Conservation (phyloP, 2,888 invertebrate species). For the Agonopterix alstromeriana region DNA sequence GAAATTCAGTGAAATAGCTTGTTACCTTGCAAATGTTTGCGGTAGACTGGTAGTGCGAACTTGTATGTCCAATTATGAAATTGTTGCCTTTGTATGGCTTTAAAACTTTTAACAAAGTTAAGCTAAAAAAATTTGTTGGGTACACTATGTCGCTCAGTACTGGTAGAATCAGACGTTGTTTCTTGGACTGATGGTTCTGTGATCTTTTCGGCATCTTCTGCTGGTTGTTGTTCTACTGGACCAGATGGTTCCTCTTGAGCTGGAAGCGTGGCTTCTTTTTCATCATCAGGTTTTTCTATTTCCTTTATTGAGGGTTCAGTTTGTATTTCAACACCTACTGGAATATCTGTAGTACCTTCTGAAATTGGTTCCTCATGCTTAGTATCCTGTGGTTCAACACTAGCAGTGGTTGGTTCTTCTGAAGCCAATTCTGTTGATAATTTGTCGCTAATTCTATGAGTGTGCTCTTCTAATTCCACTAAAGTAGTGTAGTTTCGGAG, state of each 20-base stretch:
- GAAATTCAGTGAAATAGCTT: too few relatives aligned
- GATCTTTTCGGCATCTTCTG: conserved; percentile 17
- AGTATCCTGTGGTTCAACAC: conserved; percentile 10
- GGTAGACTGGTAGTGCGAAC: too few relatives aligned
- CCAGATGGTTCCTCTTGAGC: background rate
- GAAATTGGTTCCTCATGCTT: conserved; percentile 20
- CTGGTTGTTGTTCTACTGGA: background rate
- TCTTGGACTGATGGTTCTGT: conserved; percentile 5
- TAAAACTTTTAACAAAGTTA: too few relatives aligned
- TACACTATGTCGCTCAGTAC: background rate
- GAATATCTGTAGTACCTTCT: conserved; percentile 16
- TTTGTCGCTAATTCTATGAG: conserved; percentile 33
- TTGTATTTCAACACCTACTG: conserved; percentile 14
- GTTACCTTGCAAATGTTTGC: too few relatives aligned
- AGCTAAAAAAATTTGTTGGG: too few relatives aligned
- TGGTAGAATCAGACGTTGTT: background rate
- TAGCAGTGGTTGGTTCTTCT: conserved; percentile 17
- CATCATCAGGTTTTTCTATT: conserved; percentile 5
- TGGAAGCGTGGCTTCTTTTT: background rate
- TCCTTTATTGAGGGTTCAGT: conserved; percentile 13
- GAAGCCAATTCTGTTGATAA: conserved; percentile 16
- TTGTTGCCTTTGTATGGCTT: too few relatives aligned
- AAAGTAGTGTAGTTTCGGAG: conserved; percentile 38
- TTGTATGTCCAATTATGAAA: too few relatives aligned
- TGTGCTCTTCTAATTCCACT: conserved; percentile 51